These are phyloP conservation scores for Butastur rufipennis DNA, from an alignment of 2,113 vertebrate genomes.

Conservation along the genomic window DNA sequence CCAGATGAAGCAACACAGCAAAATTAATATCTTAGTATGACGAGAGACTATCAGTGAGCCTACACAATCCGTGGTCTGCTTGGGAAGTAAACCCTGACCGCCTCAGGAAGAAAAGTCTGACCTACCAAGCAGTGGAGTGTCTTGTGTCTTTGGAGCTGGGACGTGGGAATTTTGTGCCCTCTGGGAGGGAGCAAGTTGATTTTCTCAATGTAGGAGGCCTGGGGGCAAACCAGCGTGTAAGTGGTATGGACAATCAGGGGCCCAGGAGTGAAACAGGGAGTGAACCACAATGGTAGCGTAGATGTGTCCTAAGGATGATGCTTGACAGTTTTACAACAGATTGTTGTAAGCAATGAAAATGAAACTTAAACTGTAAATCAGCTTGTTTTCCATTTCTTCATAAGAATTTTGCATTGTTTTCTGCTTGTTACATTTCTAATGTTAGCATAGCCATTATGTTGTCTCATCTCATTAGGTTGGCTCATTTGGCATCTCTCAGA, in stretches of 20 bases:
- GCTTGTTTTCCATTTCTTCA: neutral
- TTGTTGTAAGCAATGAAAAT: neutral
- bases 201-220: neutral
- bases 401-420: neutral
- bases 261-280: neutral
- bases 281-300: neutral
- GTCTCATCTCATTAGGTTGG: neutral
- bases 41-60: neutral
- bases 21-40: neutral
- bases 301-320: neutral
- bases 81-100: neutral
- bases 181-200: neutral
- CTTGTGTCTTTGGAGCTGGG: neutral
- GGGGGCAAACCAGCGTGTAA: neutral
- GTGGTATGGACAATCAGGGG: neutral
- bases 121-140: neutral
- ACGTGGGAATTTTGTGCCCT: constrained; percentile 15
- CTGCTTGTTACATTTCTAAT: neutral
- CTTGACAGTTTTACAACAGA: neutral
- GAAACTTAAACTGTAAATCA: neutral
- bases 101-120: neutral
- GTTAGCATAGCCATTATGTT: neutral
- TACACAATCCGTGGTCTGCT: neutral
- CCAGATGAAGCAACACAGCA: neutral
- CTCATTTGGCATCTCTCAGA: neutral